These are phyloP conservation scores for Arctopsyche grandis DNA, from an alignment of 1,140 invertebrate species.

Conservation along the genomic window DNA sequence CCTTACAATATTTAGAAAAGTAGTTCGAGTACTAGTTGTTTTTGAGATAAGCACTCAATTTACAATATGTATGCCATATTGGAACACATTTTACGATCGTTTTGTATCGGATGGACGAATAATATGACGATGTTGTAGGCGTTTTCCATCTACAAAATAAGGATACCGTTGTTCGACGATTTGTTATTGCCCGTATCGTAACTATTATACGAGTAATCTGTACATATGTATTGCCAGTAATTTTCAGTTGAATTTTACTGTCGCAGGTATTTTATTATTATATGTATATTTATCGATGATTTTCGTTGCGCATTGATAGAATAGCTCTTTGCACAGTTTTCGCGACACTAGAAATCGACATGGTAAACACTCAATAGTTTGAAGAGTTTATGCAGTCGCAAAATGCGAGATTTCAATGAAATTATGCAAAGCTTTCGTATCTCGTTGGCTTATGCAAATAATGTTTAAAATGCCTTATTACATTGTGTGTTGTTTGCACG, in stretches of 20 bases:
- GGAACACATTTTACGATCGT: constrained; percentile 2
- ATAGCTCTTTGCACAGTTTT: constrained; percentile 2
- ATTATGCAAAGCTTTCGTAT: neutral
- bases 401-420: neutral
- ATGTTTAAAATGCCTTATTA: no score
- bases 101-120: neutral
- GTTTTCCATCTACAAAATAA: neutral
- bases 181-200: neutral
- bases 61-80: neutral
- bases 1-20: neutral
- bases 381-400: neutral
- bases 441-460: constrained; percentile 5
- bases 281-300: no score
- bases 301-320: no score
- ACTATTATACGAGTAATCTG: neutral
- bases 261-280: neutral
- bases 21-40: neutral
- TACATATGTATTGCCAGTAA: neutral
- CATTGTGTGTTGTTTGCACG: no score
- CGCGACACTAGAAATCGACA: constrained; percentile 8
- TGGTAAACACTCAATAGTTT: neutral
- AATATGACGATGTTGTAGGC: neutral
- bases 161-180: neutral
- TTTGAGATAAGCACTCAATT: neutral
- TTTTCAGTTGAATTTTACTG: neutral